Base-by-base conservation (phyloP, 2,888 invertebrate genomes). In the Rhagonycha fulva region DNA sequence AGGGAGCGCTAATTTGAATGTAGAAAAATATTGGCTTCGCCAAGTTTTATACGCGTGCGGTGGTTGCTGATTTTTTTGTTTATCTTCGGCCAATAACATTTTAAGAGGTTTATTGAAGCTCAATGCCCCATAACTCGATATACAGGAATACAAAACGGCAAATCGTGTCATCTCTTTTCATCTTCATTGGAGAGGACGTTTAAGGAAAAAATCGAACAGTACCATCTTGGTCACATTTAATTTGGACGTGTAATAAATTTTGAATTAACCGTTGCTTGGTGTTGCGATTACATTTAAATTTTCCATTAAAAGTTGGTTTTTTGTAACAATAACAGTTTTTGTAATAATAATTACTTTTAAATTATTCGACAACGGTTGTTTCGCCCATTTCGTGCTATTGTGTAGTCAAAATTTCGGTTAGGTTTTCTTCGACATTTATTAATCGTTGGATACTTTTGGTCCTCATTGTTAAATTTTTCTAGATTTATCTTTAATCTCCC, bases 21-120 rank as follows among this genome's bases (percentile, higher is more conserved):
- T 74, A 30, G 67, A 67, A 26, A 68, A 72, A 72, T 77, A 77
- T 75, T 75, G 77, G 75, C 74, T 75, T 71, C 72, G 62, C 62
- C 72, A 71, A 75, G 77, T 77, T 77, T 77, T 77, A 77, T 77
- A 77, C 11, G 32, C 32, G 32, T 47, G 32, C 32, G 74, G 12
- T 61, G 62, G 68, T 71, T 68, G 63, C 71, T 32, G 47, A 71
- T 77, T 77, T 77, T 77, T 77, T 47, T 70, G 71, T 14, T 30
- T 77, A 70, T 71, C 71, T 74, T 75, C 72, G 77, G 72, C 77
- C 77, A 77, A 77, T 77, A 77, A 72, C 77, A 68, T 74, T 74
- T 71, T 19, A 23, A 77, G 71, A 71, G 68, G 47, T 72, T 66
- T 75, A 75, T 70, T 71, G 75, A 77, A 72, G 72, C 66, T 72